Percentiles rank a stretch among this genome's conserved stretches.
These are phyloP conservation scores for Pseudorhombus dupliciocellatus DNA, from an alignment of 2,113 vertebrate genomes.

Conservation along the genomic window DNA sequence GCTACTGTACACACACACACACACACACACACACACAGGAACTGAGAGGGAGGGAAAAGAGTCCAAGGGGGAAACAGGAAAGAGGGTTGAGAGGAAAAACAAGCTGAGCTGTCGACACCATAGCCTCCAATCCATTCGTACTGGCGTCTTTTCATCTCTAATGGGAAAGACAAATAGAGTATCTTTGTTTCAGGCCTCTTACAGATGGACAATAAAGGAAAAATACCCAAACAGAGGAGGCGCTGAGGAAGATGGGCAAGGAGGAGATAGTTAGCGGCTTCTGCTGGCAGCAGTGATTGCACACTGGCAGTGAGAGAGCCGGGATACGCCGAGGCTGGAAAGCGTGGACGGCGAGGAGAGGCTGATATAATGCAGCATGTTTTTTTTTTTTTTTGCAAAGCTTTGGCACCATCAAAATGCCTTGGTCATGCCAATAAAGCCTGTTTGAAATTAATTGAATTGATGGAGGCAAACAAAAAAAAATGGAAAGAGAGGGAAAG, in stretches of 20 bases:
- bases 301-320: constrained; percentile 64
- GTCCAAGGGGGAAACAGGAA: constrained; percentile 2
- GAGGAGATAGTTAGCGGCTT: constrained; percentile 48
- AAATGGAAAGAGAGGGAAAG: constrained; percentile 32
- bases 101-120: constrained; percentile 20
- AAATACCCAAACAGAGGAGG: constrained; percentile 40
- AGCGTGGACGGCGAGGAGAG: constrained; percentile 58
- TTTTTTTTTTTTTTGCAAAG: constrained; percentile 64
- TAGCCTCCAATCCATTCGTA: constrained; percentile 33
- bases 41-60: constrained; percentile 19
- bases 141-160: constrained; percentile 49
- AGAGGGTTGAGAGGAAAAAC: constrained; percentile 16
- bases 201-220: constrained; percentile 56
- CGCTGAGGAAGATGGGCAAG: constrained; percentile 30
- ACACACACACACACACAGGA: constrained; percentile 13
- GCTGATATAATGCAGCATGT: constrained; percentile 66
- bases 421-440: constrained; percentile 76
- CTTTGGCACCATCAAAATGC: constrained; percentile 73
- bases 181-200: constrained; percentile 43
- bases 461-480: constrained; percentile 74
- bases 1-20: constrained; percentile 10
- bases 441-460: constrained; percentile 80
- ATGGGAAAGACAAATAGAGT: constrained; percentile 49
- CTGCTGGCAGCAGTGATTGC: constrained; percentile 65
- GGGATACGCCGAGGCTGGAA: constrained; percentile 55